phyloP scores from a whole-genome alignment of 2,113 vertebrate genomes.

The Elachura formosa region DNA sequence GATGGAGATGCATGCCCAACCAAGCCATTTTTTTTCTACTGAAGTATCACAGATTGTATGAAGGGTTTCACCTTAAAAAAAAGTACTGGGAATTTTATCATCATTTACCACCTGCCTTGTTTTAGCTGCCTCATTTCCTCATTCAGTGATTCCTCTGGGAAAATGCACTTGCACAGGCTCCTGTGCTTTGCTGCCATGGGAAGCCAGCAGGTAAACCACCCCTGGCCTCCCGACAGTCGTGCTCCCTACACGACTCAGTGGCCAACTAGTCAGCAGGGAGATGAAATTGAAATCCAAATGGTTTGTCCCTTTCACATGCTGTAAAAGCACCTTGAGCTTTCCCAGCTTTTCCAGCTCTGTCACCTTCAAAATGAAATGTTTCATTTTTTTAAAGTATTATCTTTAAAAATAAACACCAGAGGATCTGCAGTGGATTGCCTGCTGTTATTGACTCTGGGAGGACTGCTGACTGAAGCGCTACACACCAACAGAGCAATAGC shows the following conservation, averaged over 20 bases:
- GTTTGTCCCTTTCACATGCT: not conserved
- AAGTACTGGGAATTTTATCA: not conserved
- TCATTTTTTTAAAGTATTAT: not conserved
- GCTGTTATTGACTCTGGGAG: conserved; percentile 40
- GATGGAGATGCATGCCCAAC: not conserved
- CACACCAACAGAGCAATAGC: not conserved
- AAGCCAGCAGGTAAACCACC: not conserved
- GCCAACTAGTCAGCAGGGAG: not conserved
- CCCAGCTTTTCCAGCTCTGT: not conserved
- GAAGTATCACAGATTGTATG: rapidly evolving
- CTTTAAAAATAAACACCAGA: conserved; percentile 49
- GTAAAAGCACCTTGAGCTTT: not conserved
- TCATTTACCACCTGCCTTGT: not conserved
- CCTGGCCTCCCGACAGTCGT: not conserved
- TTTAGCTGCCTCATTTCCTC: not conserved
- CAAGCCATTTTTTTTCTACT: not conserved
- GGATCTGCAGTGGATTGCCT: conserved; percentile 1
- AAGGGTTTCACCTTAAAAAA: not conserved
- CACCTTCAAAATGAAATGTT: not conserved
- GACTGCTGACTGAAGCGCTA: conserved; percentile 11
- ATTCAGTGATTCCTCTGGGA: not conserved
- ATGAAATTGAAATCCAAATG: not conserved
- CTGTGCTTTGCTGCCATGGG: not conserved
- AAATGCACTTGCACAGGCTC: not conserved
- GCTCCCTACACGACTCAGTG: rapidly evolving